Conservation (phyloP, 2,797 vertebrate genomes). For the Leuciscus waleckii region DNA sequence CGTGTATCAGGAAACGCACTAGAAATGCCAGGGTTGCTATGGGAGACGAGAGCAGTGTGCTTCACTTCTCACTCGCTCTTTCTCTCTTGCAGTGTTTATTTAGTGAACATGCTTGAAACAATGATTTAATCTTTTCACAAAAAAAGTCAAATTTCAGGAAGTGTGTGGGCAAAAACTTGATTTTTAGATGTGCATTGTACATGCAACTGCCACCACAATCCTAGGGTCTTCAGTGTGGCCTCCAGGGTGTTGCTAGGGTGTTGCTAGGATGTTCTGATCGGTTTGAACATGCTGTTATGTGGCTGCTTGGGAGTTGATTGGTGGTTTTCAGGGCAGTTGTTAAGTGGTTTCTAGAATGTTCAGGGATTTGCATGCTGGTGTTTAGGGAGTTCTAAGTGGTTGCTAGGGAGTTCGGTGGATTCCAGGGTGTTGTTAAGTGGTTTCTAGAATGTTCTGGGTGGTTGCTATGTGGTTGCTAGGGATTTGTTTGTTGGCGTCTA, state of each 20-base stretch:
- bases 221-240: not conserved
- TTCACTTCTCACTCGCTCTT: conserved; percentile 28
- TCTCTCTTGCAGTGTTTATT: conserved; percentile 37
- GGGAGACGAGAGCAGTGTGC: conserved; percentile 60
- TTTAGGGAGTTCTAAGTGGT: not conserved
- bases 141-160: not conserved
- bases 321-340: not conserved
- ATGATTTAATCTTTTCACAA: conserved; percentile 8
- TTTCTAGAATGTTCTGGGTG: too few relatives aligned
- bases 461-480: too few relatives aligned
- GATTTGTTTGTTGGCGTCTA: too few relatives aligned
- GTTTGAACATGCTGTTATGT: not conserved
- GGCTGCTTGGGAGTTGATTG: not conserved
- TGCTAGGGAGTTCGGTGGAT: too few relatives aligned
- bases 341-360: not conserved
- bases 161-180: not conserved
- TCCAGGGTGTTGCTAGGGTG: not conserved
- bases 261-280: not conserved
- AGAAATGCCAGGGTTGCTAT: conserved; percentile 66
- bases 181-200: not conserved
- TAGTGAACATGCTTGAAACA: conserved; percentile 33
- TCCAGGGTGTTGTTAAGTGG: too few relatives aligned
- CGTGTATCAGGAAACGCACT: conserved; percentile 58
- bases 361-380: too few relatives aligned
- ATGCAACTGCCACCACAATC: not conserved